Base-by-base conservation (phyloP, 2,888 invertebrate genomes). In the Elgonia sp. region DNA sequence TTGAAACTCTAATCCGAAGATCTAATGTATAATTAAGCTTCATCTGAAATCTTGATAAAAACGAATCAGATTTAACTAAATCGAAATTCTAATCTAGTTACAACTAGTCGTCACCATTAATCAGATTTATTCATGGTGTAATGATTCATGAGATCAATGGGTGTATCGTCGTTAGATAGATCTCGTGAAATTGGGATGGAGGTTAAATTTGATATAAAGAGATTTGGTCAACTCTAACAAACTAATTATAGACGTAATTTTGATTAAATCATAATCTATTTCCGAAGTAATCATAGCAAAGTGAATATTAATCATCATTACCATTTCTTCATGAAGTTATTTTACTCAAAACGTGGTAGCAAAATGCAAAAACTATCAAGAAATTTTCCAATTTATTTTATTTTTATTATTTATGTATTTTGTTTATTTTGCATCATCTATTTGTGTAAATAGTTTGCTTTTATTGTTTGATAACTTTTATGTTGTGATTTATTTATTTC, bases 21-120 rank as follows among this genome's bases (percentile, higher is more conserved):
- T 46, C 12, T 46, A 46, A 46, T 46, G 14, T n/a, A 16, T n/a
- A 53, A 53, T 53, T 12, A n/a, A 53, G 7, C n/a, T 8, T 53
- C 1, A 53, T 53, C 53, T 53, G 8, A n/a, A n/a, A 53, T 53
- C n/a, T n/a, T 46, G 46, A 16, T 53, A 53, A 53, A 53, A 53
- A 53, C 14, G n/a, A 20, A 8, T 9, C 60, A 81, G 72, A 72
- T 82, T 57, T 29, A 50, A 39, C 18, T 73, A 65, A 82, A 73
- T 73, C 72, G 42, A 82, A 65, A 55, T 50, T 65, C 73, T 65
- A 82, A 82, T 82, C 82, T 73, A 73, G 57, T 82, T 40, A 50
- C 20, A 50, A 65, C 65, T 65, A 82, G 82, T 73, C 82, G 57
- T 82, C 82, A 65, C 73, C 55, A 65, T 82, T 82, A 82, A 82